Evolutionary conservation across 2,888 invertebrate species (phyloP).

Genomic region (Tethea ocularis): DNA sequence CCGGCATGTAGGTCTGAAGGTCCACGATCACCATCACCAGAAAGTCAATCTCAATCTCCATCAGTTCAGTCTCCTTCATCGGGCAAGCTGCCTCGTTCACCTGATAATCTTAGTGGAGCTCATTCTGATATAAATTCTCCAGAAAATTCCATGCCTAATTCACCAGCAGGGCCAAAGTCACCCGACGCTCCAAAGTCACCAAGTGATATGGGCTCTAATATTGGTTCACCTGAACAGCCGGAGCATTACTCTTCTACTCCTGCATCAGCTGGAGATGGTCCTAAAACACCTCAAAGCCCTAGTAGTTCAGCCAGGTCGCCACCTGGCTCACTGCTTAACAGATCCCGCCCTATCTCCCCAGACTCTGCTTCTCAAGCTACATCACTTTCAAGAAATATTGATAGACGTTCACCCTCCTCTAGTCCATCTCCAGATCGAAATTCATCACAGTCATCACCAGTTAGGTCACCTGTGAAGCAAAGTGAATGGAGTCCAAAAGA

Average conservation of each 20-base stretch:
- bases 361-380: slow-evolving; percentile 55
- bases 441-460: slow-evolving; percentile 55
- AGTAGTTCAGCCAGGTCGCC: slow-evolving; percentile 59
- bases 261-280: slow-evolving; percentile 59
- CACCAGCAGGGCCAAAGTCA: slow-evolving; percentile 69
- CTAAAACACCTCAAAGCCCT: slow-evolving; percentile 70
- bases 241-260: slow-evolving; percentile 58
- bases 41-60: slow-evolving; percentile 58
- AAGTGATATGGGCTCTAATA: slow-evolving; percentile 58
- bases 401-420: slow-evolving; percentile 53
- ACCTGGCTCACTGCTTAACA: slow-evolving; percentile 56
- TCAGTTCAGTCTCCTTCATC: slow-evolving; percentile 44
- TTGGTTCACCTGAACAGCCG: slow-evolving; percentile 57
- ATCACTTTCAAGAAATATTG: slow-evolving; percentile 56
- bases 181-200: slow-evolving; percentile 77
- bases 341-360: slow-evolving; percentile 64
- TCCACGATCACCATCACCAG: slow-evolving; percentile 62
- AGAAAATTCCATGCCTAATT: slow-evolving; percentile 70
- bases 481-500: slow-evolving; percentile 72
- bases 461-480: slow-evolving; percentile 49
- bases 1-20: slow-evolving; percentile 40
- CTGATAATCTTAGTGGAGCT: slow-evolving; percentile 70
- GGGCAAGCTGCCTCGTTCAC: slow-evolving; percentile 54
- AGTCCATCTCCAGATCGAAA: slow-evolving; percentile 68
- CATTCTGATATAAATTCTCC: slow-evolving; percentile 79